A percentile compares a stretch with the other conserved stretches of the same genome.
These are phyloP conservation scores for Incurvaria masculella DNA, from an alignment of 2,888 invertebrate genomes.

Conservation along the genomic window DNA sequence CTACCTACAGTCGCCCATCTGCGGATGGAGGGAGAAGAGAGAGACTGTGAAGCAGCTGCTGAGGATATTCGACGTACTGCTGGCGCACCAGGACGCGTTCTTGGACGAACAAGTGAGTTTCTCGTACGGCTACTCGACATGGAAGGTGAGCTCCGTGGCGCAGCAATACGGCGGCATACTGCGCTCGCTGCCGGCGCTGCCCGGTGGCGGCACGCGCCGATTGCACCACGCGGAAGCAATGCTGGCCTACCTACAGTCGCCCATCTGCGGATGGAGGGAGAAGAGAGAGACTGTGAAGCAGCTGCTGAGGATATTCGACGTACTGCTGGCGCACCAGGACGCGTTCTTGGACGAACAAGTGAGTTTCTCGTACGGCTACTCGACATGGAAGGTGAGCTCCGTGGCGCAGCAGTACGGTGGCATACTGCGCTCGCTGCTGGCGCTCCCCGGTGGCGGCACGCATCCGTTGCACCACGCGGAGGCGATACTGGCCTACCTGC, in stretches of 20 bases:
- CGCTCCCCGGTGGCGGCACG: conserved; percentile 65
- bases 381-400: conserved; percentile 54
- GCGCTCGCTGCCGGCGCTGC: conserved; percentile 46
- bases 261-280: conserved; percentile 32
- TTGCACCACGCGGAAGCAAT: conserved; percentile 57
- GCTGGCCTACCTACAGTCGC: conserved; percentile 47
- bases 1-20: conserved; percentile 43
- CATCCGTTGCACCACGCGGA: conserved; percentile 55
- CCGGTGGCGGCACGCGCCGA: conserved; percentile 65
- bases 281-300: conserved; percentile 59
- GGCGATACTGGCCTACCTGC: conserved; percentile 55
- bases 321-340: conserved; percentile 45
- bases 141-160: conserved; percentile 54
- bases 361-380: conserved; percentile 58
- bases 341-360: conserved; percentile 74
- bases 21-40: conserved; percentile 29
- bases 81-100: conserved; percentile 59
- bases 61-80: conserved; percentile 43
- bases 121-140: conserved; percentile 62
- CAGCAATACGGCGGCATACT: conserved; percentile 55
- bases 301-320: conserved; percentile 56
- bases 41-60: conserved; percentile 66
- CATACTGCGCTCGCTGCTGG: conserved; percentile 46
- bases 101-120: conserved; percentile 67
- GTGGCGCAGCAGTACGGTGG: conserved; percentile 55